phyloP scores from a whole-genome alignment of 2,888 invertebrate species.

The Thelaira solivaga region DNA sequence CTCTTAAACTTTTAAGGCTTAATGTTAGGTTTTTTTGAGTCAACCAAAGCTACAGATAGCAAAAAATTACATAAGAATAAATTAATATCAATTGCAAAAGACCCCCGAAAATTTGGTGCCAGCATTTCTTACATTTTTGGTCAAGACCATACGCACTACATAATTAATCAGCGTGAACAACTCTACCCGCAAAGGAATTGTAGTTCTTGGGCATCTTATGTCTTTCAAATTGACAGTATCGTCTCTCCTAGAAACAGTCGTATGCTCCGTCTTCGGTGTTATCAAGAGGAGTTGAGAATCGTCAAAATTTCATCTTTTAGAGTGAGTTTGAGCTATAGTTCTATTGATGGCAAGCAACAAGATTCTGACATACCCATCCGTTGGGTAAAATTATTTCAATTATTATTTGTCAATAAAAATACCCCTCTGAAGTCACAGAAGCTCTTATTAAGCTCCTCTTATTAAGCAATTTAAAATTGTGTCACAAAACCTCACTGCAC shows the following conservation, averaged over 20 bases:
- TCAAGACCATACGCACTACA: conserved; percentile 37
- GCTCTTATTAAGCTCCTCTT: no score
- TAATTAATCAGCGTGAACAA: conserved; percentile 53
- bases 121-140: conserved; percentile 21
- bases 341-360: no score
- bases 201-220: conserved; percentile 19
- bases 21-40: background rate
- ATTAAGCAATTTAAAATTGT: no score
- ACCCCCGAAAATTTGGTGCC: conserved; percentile 12
- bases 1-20: conserved; percentile 4
- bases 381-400: no score
- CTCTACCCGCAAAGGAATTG: conserved; percentile 38
- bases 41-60: background rate
- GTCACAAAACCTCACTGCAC: no score
- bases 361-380: no score
- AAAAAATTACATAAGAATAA: conserved; percentile 7
- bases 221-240: background rate
- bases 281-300: no score
- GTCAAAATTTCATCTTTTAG: no score
- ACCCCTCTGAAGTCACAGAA: no score
- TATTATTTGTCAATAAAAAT: no score
- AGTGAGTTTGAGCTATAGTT: no score
- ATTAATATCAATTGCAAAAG: background rate
- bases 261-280: no score
- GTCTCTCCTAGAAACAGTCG: conserved; percentile 18